Evolutionary conservation across 2,888 invertebrate genomes (phyloP).

Genomic region (Metellina segmentata): DNA sequence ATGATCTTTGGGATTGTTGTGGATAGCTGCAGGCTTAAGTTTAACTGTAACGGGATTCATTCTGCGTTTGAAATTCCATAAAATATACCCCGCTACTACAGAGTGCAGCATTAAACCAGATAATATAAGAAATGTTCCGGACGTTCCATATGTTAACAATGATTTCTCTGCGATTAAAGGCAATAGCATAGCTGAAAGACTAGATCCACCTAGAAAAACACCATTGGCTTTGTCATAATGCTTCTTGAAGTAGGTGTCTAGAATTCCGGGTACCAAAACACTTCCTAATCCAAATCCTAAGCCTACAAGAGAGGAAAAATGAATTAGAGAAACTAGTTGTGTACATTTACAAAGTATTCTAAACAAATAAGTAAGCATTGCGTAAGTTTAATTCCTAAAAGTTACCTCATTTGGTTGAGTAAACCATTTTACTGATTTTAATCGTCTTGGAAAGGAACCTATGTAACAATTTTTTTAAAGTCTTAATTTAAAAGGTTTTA

Average conservation of each 20-base stretch:
- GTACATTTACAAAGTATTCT: too few species aligned
- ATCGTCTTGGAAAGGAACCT: too few species aligned
- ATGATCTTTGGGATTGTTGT: background rate
- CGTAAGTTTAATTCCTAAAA: too few species aligned
- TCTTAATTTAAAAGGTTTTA: too few species aligned
- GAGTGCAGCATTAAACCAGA: constrained; percentile 1
- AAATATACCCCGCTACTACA: background rate
- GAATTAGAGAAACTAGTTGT: background rate
- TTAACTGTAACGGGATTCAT: background rate
- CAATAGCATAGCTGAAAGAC: background rate
- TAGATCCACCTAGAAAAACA: background rate
- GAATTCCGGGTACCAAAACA: background rate
- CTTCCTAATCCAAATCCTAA: constrained; percentile 5
- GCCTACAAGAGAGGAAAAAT: background rate
- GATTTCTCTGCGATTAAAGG: background rate
- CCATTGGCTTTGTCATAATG: constrained; percentile 15
- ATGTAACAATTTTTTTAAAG: too few species aligned
- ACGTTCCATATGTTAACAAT: background rate
- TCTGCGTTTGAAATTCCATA: background rate
- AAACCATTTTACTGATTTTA: too few species aligned
- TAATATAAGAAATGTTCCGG: constrained; percentile 27
- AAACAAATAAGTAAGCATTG: too few species aligned
- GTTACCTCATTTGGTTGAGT: too few species aligned
- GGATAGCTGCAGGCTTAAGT: background rate
- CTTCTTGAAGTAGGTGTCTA: constrained; percentile 10